Evolutionary conservation across 2,797 vertebrate species (phyloP).

Genomic region (Phalloptychus januarius): DNA sequence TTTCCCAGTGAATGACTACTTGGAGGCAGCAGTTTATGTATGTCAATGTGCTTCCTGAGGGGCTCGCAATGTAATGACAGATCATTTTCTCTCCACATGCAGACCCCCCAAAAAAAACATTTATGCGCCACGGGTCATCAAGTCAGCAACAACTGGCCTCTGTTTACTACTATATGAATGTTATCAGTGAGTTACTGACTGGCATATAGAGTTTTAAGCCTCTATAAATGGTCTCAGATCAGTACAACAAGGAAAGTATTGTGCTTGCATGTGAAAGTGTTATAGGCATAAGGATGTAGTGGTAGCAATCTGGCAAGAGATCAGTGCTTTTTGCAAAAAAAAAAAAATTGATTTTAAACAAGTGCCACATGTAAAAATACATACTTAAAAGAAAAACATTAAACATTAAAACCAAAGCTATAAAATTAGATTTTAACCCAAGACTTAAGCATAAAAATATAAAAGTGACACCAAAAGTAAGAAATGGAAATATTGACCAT

Average conservation of each 20-base stretch:
- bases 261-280: neutral
- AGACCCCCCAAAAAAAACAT: constrained; percentile 1
- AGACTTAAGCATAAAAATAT: constrained; percentile 8
- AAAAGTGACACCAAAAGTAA: constrained; percentile 9
- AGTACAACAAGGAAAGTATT: neutral
- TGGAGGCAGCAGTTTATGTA: constrained; percentile 28
- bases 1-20: constrained; percentile 47
- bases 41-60: constrained; percentile 32
- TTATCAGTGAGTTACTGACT: constrained; percentile 34
- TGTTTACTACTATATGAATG: constrained; percentile 22
- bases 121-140: constrained; percentile 21
- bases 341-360: neutral
- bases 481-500: neutral
- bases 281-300: neutral
- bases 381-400: neutral
- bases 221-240: neutral
- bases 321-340: neutral
- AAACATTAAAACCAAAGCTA: neutral
- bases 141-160: constrained; percentile 20
- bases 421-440: neutral
- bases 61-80: constrained; percentile 15
- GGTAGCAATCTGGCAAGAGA: neutral
- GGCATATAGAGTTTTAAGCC: constrained; percentile 12
- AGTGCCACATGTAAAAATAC: neutral
- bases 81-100: constrained; percentile 22